A percentile compares a stretch with the other conserved stretches of the same genome.
Conservation (phyloP, 2,113 vertebrate species). For the Onychostoma macrolepis region DNA sequence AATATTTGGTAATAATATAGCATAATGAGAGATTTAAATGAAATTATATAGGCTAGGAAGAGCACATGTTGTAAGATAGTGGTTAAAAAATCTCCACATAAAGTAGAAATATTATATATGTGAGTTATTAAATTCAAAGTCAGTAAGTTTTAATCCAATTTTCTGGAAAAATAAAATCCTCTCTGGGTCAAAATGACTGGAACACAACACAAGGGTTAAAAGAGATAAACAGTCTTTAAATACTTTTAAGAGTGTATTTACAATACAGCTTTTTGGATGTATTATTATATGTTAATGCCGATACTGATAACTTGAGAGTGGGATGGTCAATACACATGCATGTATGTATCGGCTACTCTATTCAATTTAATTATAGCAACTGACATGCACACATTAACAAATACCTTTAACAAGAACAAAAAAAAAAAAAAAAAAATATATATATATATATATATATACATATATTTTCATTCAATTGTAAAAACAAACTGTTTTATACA, state of each 20-base stretch:
- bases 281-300: not conserved
- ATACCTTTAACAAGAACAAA: too few relatives aligned
- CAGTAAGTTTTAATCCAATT: not conserved
- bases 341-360: too few relatives aligned
- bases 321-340: not conserved
- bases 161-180: too few relatives aligned
- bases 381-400: not conserved
- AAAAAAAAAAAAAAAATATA: too few relatives aligned
- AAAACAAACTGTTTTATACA: not conserved
- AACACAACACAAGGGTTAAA: not conserved
- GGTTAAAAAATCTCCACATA: too few relatives aligned
- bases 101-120: too few relatives aligned
- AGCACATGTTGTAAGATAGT: too few relatives aligned
- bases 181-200: too few relatives aligned
- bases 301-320: not conserved
- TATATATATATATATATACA: too few relatives aligned
- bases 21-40: too few relatives aligned
- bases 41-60: too few relatives aligned
- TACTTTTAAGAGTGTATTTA: not conserved
- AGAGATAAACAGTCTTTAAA: not conserved
- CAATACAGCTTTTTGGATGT: not conserved
- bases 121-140: not conserved
- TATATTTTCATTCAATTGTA: not conserved
- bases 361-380: not conserved
- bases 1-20: too few relatives aligned